These are phyloP conservation scores for Drosophila elegans DNA, from an alignment of 1,140 invertebrate genomes.

Conservation along the genomic window DNA sequence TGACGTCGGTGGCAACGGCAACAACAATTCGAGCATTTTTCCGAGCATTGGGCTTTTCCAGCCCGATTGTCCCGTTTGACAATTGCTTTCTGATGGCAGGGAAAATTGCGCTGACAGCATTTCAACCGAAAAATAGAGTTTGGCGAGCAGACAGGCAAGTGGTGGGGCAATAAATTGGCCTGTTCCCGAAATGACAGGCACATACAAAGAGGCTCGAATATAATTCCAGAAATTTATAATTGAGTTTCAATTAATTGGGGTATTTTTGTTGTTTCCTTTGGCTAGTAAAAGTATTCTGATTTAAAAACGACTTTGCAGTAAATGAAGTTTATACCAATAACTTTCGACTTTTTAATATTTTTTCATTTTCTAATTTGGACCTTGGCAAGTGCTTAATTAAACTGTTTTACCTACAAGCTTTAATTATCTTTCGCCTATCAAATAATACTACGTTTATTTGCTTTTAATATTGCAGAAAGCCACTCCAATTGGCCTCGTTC, in stretches of 20 bases:
- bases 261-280: background rate
- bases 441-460: background rate
- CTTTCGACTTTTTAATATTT: background rate
- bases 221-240: slow-evolving; percentile 1
- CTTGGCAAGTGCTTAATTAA: background rate
- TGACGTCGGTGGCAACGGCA: background rate
- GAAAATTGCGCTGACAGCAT: slow-evolving; percentile 37
- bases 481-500: slow-evolving; percentile 7
- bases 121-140: slow-evolving; percentile 42
- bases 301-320: background rate
- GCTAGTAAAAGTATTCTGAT: background rate
- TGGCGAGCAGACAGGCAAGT: background rate
- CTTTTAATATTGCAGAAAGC: background rate
- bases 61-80: slow-evolving; percentile 28
- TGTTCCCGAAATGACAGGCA: background rate
- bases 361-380: background rate
- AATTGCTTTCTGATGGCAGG: slow-evolving; percentile 22
- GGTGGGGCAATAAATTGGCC: slow-evolving; percentile 8
- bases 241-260: slow-evolving; percentile 1
- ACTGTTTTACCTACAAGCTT: background rate
- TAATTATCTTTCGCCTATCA: background rate
- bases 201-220: background rate
- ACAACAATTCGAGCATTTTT: slow-evolving; percentile 10
- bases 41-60: slow-evolving; percentile 28
- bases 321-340: too few species aligned